Evolutionary conservation across 2,113 vertebrate genomes (phyloP), one percentile per base, ranked within the genome.

Genomic region (Sylvicapra grimmia): DNA sequence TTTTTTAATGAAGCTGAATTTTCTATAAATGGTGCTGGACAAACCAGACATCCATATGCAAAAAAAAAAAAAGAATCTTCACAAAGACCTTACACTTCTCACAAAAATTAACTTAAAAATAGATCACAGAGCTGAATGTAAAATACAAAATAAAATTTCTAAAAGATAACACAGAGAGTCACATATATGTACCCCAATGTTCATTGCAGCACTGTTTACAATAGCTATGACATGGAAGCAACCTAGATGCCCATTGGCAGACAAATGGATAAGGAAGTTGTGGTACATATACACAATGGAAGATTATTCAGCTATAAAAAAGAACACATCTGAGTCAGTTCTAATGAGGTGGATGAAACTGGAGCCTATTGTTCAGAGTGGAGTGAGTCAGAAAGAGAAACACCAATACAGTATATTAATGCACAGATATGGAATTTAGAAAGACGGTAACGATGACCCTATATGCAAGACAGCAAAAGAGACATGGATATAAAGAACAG

Each of bases 101-200:
- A 84, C n/a, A 96, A 90, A 95, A 85, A 25, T 14, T 85, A 75
- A 90, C 53, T 59, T 21, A 75, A 83, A 83, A 96, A 59, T 84
- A 47, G 61, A 84, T 84, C 44, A 93, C n/a, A 63, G 31, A 36
- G 13, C 25, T 77, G 53, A 93, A 72, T 56, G 25, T 49, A 31
- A 85, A 83, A 44, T 14, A 21, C 44, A 85, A 90, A 95, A 51
- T 40, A 75, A 85, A 95, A 72, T n/a, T 63, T 56, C 75, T 85
- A 59, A 27, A 90, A 90, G 18, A 75, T 59, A 72, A 75, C 44
- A 86, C 10, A 27, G 75, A 72, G 25, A 92, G 59, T 40, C 68
- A 23, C 9, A 72, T 40, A 36, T 23, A 72, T 72, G 68, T 23
- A 40, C n/a, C 68, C 19, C 68, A 72, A 23, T 40, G n/a, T 72